phyloP scores from a whole-genome alignment of 2,113 vertebrate species.

The Cnemophilus loriae region DNA sequence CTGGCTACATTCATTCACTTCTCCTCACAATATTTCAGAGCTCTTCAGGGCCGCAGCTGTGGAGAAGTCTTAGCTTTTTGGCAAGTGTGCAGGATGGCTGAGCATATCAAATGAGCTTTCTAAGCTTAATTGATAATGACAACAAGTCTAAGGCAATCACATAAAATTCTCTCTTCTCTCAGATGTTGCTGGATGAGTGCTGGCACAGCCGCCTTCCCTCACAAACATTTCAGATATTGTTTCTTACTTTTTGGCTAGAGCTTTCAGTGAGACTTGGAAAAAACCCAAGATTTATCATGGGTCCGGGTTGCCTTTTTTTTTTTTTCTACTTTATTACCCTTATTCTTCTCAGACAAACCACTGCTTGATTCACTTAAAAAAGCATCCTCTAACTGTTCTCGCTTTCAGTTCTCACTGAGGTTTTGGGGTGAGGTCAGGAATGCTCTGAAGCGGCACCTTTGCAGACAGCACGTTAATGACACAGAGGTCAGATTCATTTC shows the following conservation, averaged over 20 bases:
- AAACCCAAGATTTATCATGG: constrained; percentile 69
- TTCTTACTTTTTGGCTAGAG: constrained; percentile 70
- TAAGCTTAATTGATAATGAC: constrained; percentile 72
- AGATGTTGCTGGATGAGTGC: constrained; percentile 63
- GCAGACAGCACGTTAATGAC: constrained; percentile 53
- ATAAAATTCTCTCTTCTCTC: constrained; percentile 57
- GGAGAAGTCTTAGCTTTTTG: constrained; percentile 55
- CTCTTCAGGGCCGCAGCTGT: background rate
- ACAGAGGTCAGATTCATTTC: constrained; percentile 62
- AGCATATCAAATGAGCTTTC: constrained; percentile 45
- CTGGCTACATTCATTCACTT: background rate
- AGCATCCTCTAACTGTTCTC: constrained; percentile 1
- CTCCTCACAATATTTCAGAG: background rate
- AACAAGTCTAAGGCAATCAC: constrained; percentile 68
- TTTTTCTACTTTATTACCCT: constrained; percentile 27
- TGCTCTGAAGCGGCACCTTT: constrained; percentile 48
- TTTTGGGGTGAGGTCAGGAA: constrained; percentile 58
- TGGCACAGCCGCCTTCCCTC: constrained; percentile 58
- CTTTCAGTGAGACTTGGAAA: constrained; percentile 65
- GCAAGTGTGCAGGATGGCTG: constrained; percentile 1
- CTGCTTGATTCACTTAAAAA: constrained; percentile 46
- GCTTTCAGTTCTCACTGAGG: constrained; percentile 30
- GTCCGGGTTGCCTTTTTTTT: background rate
- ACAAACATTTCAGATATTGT: constrained; percentile 76
- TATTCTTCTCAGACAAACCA: constrained; percentile 62